A percentile compares a stretch with the other conserved stretches of the same genome.
Evolutionary conservation across 2,113 vertebrate species (phyloP).

Genomic region (Polypterus senegalus): DNA sequence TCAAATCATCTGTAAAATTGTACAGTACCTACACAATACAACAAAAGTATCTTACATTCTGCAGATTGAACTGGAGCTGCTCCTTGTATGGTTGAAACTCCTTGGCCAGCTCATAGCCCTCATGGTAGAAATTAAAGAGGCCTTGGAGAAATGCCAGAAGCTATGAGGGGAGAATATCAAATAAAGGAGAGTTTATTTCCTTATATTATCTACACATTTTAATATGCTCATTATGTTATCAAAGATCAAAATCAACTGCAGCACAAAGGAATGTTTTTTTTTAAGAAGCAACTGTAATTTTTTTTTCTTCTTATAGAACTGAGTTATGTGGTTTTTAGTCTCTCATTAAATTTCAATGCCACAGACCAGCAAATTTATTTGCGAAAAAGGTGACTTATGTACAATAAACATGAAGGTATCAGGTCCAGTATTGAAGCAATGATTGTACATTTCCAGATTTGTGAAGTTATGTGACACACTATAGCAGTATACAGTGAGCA

Average conservation of each 20-base stretch:
- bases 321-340: not conserved
- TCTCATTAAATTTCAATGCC: too few species aligned
- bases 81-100: constrained; percentile 95
- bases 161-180: constrained; percentile 44
- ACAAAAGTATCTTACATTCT: constrained; percentile 68
- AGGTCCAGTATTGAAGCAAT: too few species aligned
- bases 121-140: constrained; percentile 95
- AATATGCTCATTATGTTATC: constrained; percentile 7
- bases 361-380: too few species aligned
- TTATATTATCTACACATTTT: too few species aligned
- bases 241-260: constrained; percentile 9
- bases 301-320: constrained; percentile 24
- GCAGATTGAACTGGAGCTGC: constrained; percentile 93
- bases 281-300: not conserved
- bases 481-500: too few species aligned
- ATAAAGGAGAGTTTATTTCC: too few species aligned
- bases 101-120: constrained; percentile 92
- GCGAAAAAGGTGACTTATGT: too few species aligned
- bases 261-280: not conserved
- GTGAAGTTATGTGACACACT: too few species aligned
- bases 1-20: too few species aligned
- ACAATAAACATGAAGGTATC: too few species aligned
- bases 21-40: not conserved
- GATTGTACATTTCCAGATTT: too few species aligned
- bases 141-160: constrained; percentile 96